Evolutionary conservation across 2,888 invertebrate species (phyloP).

Genomic region (Rhagonycha fulva): DNA sequence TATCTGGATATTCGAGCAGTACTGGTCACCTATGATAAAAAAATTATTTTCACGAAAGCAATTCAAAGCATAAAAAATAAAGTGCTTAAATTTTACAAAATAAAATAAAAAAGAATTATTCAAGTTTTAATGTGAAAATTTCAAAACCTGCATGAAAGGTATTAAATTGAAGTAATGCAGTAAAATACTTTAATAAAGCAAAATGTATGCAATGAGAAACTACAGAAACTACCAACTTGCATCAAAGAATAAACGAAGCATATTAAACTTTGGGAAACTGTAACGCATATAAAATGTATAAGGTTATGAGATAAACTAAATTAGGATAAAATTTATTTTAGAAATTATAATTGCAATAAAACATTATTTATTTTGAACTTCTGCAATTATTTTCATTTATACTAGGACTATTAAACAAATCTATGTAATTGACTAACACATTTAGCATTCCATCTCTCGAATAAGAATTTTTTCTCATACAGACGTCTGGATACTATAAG

Average conservation of each 20-base stretch:
- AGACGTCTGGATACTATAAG: no score
- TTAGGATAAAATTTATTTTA: neutral
- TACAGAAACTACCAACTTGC: constrained; percentile 12
- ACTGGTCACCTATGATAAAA: no score
- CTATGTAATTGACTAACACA: no score
- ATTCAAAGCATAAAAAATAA: no score
- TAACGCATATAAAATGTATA: neutral
- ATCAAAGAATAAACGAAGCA: constrained; percentile 23
- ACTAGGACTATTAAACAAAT: no score
- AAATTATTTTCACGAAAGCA: no score
- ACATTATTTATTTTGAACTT: neutral
- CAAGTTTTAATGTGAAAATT: neutral
- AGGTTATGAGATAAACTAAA: constrained; percentile 7
- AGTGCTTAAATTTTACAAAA: neutral
- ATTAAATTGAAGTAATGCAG: constrained; percentile 8
- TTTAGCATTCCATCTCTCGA: no score
- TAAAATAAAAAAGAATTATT: neutral
- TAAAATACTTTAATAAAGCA: constrained; percentile 16
- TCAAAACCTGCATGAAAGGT: constrained; percentile 2
- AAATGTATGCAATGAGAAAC: constrained; percentile 7
- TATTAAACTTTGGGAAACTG: constrained; percentile 13
- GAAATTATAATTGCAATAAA: constrained; percentile 11
- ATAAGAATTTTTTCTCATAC: no score
- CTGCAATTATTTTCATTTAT: no score
- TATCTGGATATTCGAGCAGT: no score